Percentiles rank a stretch among this genome's conserved stretches.
Evolutionary conservation across 2,113 vertebrate genomes (phyloP).

Genomic region (Pyrgilauda ruficollis): DNA sequence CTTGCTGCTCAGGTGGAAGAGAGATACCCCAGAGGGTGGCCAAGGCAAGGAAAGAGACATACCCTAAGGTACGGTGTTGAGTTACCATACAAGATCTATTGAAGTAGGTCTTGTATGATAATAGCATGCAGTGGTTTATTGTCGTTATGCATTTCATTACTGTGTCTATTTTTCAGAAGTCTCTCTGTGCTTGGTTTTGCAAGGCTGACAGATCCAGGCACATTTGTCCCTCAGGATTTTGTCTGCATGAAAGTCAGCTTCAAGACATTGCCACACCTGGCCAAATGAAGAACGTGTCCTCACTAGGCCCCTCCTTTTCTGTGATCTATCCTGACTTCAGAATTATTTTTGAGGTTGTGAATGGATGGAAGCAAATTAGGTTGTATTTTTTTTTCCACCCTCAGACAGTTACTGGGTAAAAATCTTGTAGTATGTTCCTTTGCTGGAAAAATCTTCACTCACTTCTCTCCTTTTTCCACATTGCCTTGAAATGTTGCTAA

Average conservation of each 20-base stretch:
- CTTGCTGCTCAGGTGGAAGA: not conserved
- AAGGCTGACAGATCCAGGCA: not conserved
- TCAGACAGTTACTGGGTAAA: not conserved
- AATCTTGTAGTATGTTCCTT: not conserved
- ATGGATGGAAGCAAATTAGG: not conserved
- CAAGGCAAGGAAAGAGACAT: not conserved
- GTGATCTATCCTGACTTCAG: not conserved
- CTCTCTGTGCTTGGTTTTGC: not conserved
- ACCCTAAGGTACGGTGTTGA: not conserved
- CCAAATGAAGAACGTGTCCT: not conserved
- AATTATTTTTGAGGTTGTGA: not conserved
- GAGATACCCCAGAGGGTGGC: not conserved
- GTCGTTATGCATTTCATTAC: not conserved
- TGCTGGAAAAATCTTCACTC: not conserved
- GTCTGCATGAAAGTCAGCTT: not conserved
- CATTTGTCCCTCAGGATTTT: not conserved
- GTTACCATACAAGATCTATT: not conserved
- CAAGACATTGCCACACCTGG: not conserved
- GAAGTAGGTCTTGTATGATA: not conserved
- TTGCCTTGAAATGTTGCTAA: not conserved
- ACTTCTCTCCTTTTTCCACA: not conserved
- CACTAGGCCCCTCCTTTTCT: not conserved
- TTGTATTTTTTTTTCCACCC: rapidly evolving
- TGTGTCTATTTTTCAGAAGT: not conserved
- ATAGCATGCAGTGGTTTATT: not conserved